phyloP scores from a whole-genome alignment of 2,888 invertebrate species.

The Punctoribates punctum region DNA sequence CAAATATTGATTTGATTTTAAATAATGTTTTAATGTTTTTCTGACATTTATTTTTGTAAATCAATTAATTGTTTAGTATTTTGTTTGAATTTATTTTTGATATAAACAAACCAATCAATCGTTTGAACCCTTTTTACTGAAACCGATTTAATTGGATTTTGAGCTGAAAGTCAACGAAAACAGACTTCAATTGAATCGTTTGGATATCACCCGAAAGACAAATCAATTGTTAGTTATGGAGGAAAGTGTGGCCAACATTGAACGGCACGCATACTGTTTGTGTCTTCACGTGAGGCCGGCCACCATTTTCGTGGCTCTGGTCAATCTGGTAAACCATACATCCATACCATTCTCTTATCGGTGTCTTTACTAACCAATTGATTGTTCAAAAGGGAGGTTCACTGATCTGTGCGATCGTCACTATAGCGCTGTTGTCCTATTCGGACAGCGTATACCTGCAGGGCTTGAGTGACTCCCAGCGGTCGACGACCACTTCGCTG shows the following conservation, averaged over 20 bases:
- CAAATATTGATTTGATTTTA: not conserved
- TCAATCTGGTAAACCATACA: slow-evolving; percentile 39
- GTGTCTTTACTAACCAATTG: not conserved
- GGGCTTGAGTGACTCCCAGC: not conserved
- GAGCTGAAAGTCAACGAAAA: not conserved
- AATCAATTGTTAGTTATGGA: not conserved
- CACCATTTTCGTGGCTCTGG: slow-evolving; percentile 42
- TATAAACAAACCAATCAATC: not conserved
- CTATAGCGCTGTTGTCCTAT: slow-evolving; percentile 26
- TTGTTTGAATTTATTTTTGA: not conserved
- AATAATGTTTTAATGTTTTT: not conserved
- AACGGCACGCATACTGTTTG: slow-evolving; percentile 44
- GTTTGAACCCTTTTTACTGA: not conserved
- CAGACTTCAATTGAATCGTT: not conserved
- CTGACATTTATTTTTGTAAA: not conserved
- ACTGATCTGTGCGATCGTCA: slow-evolving; percentile 39
- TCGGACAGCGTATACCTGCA: not conserved
- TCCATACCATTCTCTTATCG: too few species aligned
- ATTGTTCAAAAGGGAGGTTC: slow-evolving; percentile 35
- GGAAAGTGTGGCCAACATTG: slow-evolving; percentile 28
- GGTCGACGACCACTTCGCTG: slow-evolving; percentile 32
- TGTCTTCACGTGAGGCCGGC: slow-evolving; percentile 45
- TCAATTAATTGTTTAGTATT: not conserved
- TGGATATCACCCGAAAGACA: not conserved
- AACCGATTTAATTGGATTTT: not conserved